A percentile compares a stretch with the other conserved stretches of the same genome.
Evolutionary conservation across 2,888 invertebrate genomes (phyloP).

Genomic region (Drosophila melanosoma): DNA sequence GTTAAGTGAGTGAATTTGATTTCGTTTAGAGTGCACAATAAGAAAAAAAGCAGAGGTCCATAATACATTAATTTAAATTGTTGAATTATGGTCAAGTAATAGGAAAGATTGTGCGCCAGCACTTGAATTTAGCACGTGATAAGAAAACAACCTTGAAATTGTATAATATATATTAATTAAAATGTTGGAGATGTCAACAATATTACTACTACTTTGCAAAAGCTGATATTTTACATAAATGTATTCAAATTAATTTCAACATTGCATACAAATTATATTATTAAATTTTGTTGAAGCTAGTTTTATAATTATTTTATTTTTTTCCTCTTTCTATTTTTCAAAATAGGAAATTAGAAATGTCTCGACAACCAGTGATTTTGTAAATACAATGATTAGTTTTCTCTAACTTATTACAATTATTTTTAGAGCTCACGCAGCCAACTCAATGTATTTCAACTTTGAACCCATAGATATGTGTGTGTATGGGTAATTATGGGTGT

Average conservation of each 20-base stretch:
- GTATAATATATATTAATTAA: background rate
- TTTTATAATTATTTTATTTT: too few species aligned
- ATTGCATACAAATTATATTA: background rate
- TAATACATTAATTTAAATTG: background rate
- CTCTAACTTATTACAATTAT: background rate
- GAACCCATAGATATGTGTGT: background rate
- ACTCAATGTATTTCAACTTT: background rate
- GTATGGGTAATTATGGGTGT: constrained; percentile 19
- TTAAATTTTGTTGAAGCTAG: background rate
- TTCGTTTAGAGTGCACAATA: background rate
- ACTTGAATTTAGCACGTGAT: constrained; percentile 9
- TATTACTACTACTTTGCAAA: background rate
- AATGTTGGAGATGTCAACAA: background rate
- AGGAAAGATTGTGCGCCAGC: background rate
- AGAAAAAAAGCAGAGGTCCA: constrained; percentile 1
- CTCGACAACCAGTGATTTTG: background rate
- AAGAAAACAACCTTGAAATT: background rate
- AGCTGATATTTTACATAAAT: background rate
- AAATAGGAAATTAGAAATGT: background rate
- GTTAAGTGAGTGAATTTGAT: constrained; percentile 5
- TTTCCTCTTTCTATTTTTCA: background rate
- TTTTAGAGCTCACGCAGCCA: background rate
- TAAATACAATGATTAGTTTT: background rate
- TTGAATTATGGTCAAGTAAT: constrained; percentile 7
- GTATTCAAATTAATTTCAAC: background rate